Base-by-base conservation (phyloP, 2,797 vertebrate species). In the Rhadinocentrus ornatus region DNA sequence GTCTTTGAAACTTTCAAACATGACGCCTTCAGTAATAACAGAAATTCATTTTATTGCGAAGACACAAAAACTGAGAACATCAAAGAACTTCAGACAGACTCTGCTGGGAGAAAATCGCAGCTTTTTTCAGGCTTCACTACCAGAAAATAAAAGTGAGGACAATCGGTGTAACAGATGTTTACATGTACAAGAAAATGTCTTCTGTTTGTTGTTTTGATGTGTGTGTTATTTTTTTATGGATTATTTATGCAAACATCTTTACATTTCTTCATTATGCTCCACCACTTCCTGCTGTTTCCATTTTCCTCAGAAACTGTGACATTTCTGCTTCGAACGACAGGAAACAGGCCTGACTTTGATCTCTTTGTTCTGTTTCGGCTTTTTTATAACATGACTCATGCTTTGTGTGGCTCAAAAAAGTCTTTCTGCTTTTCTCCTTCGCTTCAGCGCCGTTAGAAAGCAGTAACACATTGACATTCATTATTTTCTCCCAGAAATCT, bases 51-150 rank as follows among this genome's bases (percentile, higher is more conserved):
- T 80, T 65, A 59, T 69, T 69, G 74, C 0, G 15, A 75, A 44
- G 7, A 44, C 16, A 44, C 13, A 59, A 59, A 60, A 59, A 53
- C 37, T 6, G 32, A 67, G 66, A 67, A 60, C 73, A 88, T 88
- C 75, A 90, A 83, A 87, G 81, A 35, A 27, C 32, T 0, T 62
- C 52, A 68, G 73, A 78, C 56, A 78, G 46, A 55, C 32, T 32
- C 22, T 7, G n/a, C 31, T 48, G 39, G 15, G 39, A 41, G 15
- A 41, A 41, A 41, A 41, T 41, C 39, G 16, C 37, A 15, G 18
- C 24, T 56, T 15, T 26, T 18, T 48, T 68, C 41, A 52, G 55
- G 66, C 66, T 63, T 71, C 12, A 18, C 37, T 80, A 65, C 71
- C 77, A 63, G 54, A 50, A 31, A 61, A 64, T 64, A 77, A 71